Evolutionary conservation across 1,140 invertebrate genomes (phyloP).

Genomic region (Drosophila novamexicana): DNA sequence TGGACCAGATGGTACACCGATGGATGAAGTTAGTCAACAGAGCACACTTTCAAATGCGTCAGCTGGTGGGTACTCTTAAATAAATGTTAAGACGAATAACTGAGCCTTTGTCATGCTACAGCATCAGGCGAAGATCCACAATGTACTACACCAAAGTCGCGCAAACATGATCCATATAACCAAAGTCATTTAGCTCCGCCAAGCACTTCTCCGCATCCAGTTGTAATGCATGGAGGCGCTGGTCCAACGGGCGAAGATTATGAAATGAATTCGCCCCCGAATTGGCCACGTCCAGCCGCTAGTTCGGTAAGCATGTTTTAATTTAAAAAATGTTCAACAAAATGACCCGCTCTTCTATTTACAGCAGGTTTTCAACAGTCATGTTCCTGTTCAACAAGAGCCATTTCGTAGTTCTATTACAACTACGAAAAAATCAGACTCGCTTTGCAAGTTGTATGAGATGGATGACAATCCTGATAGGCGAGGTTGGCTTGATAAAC

Average conservation of each 20-base stretch:
- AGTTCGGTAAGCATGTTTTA: conserved; percentile 89
- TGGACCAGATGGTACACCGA: conserved; percentile 92
- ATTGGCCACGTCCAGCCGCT: conserved; percentile 94
- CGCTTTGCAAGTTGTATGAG: conserved; percentile 96
- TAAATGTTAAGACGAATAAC: too few species aligned
- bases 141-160: conserved; percentile 90
- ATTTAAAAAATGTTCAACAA: not conserved
- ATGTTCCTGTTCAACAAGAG: conserved; percentile 91
- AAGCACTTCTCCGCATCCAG: conserved; percentile 90
- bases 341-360: not conserved
- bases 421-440: conserved; percentile 92
- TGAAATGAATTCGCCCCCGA: conserved; percentile 93
- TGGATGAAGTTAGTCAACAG: conserved; percentile 96
- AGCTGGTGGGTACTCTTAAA: conserved; percentile 87
- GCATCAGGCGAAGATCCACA: conserved; percentile 93
- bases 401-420: conserved; percentile 90
- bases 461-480: conserved; percentile 98
- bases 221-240: conserved; percentile 84
- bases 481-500: conserved; percentile 94
- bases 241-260: conserved; percentile 96
- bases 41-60: conserved; percentile 96
- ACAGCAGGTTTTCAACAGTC: conserved; percentile 94
- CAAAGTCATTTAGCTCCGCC: conserved; percentile 91
- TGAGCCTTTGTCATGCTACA: conserved; percentile 77
- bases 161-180: conserved; percentile 87